Percentiles rank a stretch among this genome's conserved stretches.
phyloP scores from a whole-genome alignment of 37 sponge, comb jelly and placozoan species.

The Crambe crambe region DNA sequence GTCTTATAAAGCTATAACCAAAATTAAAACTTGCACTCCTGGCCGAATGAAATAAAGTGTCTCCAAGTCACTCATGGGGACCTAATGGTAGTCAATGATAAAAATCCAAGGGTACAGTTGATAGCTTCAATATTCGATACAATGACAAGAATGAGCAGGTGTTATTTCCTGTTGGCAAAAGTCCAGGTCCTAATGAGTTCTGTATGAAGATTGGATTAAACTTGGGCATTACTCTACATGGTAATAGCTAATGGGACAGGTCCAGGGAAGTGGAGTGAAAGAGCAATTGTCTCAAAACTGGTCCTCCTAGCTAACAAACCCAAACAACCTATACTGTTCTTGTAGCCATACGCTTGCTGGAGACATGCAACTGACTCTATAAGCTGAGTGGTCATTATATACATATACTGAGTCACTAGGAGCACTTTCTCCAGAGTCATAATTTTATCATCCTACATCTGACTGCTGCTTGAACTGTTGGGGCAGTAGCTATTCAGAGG shows the following conservation, averaged over 20 bases:
- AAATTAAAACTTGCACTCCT: too few species aligned
- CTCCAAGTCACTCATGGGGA: neutral
- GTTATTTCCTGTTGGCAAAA: too few species aligned
- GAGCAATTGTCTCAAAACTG: neutral
- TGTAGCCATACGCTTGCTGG: too few species aligned
- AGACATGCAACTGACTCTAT: too few species aligned
- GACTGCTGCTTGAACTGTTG: neutral
- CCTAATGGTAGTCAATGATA: neutral
- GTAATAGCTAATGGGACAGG: neutral
- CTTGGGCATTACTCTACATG: neutral
- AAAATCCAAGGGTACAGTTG: neutral
- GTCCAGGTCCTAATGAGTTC: neutral
- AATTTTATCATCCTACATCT: neutral
- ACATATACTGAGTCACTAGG: too few species aligned
- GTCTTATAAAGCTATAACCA: too few species aligned
- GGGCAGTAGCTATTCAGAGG: neutral
- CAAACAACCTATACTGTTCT: neutral
- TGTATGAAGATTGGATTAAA: neutral
- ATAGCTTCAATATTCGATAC: neutral
- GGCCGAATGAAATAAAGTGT: neutral
- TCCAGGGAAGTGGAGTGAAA: conserved; percentile 2
- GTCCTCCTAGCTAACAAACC: conserved; percentile 12
- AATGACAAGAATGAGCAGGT: neutral
- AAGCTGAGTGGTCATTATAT: too few species aligned
- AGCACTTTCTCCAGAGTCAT: too few species aligned